Base-by-base conservation (phyloP, 2,888 invertebrate species). In the Drosophila mercatorum region DNA sequence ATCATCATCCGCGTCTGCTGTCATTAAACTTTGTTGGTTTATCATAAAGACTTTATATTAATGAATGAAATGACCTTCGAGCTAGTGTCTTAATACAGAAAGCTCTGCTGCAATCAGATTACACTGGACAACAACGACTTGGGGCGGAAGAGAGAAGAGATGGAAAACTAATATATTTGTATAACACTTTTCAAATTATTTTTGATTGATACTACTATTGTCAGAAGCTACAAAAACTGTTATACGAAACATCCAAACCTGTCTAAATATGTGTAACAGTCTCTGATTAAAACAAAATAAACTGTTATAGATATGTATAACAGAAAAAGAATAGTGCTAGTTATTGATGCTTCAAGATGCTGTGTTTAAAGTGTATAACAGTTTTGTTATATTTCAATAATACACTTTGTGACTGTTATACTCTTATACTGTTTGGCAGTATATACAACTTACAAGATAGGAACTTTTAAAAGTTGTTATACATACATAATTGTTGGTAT, bases 31-130 rank as follows among this genome's bases (percentile, higher is more conserved):
- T 34, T 51, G n/a, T 31, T 31, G 49, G 49, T n/a, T 49, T 8
- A 49, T 49, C 34, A 34, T 34, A 11, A 17, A 34, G 34, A 34
- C 34, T 31, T 49, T 17, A 11, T 26, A 51, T 51, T 51, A 51
- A 51, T 51, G 49, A 51, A 51, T n/a, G 5, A 51, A 34, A 34
- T 6, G 49, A 51, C 49, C 49, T 51, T 51, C 26, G 31, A 5
- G 49, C 49, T 17, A 11, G 49, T 17, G 49, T 11, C 34, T 51
- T 11, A 31, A 51, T 51, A 31, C 49, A 17, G 17, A 34, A 51
- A 34, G 49, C 49, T 51, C n/a, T 11, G 34, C 49, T 51, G 31
- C 34, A 51, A 34, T 31, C 49, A 17, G 34, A 17, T 51, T 51
- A 51, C 49, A 51, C 49, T 51, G 34, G 11, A 34, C 34, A 14